These are phyloP conservation scores for Zeus faber DNA, from an alignment of 2,113 vertebrate species.

Conservation along the genomic window DNA sequence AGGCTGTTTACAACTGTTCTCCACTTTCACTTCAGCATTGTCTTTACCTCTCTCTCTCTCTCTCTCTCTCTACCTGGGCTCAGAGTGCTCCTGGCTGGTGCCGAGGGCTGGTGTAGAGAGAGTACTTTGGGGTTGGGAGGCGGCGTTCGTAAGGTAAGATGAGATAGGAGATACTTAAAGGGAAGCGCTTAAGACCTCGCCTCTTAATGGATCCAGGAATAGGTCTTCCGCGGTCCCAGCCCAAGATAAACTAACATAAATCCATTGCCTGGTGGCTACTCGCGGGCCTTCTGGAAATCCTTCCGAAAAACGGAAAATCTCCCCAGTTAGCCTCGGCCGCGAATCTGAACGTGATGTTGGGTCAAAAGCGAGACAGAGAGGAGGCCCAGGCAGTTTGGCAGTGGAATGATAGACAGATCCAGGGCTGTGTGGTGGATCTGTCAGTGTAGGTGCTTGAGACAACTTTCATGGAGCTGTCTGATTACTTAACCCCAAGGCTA, in stretches of 20 bases:
- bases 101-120: not conserved
- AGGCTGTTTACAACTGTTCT: conserved; percentile 20
- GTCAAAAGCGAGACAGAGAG: no score
- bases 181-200: not conserved
- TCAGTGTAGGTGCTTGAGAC: no score
- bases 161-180: no score
- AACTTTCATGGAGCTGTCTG: no score
- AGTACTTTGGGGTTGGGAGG: not conserved
- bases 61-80: not conserved
- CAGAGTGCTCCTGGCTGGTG: conserved; percentile 24
- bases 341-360: no score
- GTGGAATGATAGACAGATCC: no score
- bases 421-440: no score
- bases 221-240: not conserved
- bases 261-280: not conserved
- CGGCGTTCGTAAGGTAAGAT: not conserved
- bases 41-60: conserved; percentile 25
- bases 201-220: not conserved
- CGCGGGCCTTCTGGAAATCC: no score
- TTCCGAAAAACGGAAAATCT: no score
- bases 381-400: no score
- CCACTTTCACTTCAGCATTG: not conserved
- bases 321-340: no score
- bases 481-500: no score
- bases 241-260: not conserved